These are phyloP conservation scores for Philereme vetulata DNA, from an alignment of 2,888 invertebrate genomes.

Conservation along the genomic window DNA sequence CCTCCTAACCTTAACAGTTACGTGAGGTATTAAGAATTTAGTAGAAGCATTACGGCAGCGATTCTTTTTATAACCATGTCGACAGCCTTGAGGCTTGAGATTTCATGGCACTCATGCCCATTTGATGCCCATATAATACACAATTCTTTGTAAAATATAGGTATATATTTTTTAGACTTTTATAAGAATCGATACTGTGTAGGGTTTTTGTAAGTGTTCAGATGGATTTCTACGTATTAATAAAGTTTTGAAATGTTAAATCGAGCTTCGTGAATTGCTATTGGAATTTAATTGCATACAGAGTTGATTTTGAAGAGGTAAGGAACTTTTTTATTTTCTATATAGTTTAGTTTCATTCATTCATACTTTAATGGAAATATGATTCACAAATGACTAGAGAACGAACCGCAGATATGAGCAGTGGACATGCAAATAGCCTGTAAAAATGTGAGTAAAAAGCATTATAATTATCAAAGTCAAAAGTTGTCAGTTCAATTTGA, in stretches of 20 bases:
- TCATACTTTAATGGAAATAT: too few species aligned
- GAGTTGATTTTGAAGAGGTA: too few species aligned
- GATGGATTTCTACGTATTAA: background rate
- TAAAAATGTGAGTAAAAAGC: background rate
- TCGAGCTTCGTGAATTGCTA: background rate
- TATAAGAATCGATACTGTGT: too few species aligned
- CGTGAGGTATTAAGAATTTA: slow-evolving; percentile 84
- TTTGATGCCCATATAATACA: slow-evolving; percentile 25
- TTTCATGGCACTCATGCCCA: slow-evolving; percentile 32
- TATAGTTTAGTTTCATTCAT: too few species aligned
- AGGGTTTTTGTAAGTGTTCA: background rate
- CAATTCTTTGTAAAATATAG: slow-evolving; percentile 7
- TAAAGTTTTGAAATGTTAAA: background rate
- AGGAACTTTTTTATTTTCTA: too few species aligned
- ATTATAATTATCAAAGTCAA: slow-evolving; percentile 6
- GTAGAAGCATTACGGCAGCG: slow-evolving; percentile 60
- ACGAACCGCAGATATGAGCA: too few species aligned
- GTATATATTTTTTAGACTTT: background rate
- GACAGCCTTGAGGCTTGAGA: slow-evolving; percentile 42
- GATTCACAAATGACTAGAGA: too few species aligned
- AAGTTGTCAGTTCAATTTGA: slow-evolving; percentile 28
- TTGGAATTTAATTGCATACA: background rate
- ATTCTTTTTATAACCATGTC: slow-evolving; percentile 51
- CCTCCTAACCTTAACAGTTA: slow-evolving; percentile 76
- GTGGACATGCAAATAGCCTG: too few species aligned